Percentiles rank a stretch among this genome's conserved stretches.
These are phyloP conservation scores for Sceloporus tristichus DNA, from an alignment of 2,113 vertebrate genomes.

Conservation along the genomic window DNA sequence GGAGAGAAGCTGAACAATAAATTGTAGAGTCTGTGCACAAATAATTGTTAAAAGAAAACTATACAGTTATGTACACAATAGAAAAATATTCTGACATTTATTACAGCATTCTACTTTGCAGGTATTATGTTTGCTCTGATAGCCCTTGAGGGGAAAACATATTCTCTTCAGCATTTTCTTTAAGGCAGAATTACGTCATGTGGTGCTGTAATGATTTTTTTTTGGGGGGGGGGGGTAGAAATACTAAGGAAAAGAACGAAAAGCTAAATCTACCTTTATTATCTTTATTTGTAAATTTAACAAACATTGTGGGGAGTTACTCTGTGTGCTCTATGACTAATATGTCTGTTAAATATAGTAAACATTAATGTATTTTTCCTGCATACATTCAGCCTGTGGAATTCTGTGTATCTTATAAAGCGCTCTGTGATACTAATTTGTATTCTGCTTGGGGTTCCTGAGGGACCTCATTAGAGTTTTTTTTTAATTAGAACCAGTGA, in stretches of 20 bases:
- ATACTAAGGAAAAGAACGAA: constrained; percentile 46
- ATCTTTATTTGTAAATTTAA: constrained; percentile 70
- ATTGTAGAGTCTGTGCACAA: constrained; percentile 77
- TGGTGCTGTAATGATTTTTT: constrained; percentile 61
- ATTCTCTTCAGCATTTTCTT: constrained; percentile 65
- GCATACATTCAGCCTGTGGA: constrained; percentile 50
- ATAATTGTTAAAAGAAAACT: constrained; percentile 81
- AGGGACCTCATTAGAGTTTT: constrained; percentile 65
- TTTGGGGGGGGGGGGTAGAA: constrained; percentile 20
- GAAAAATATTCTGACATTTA: constrained; percentile 82
- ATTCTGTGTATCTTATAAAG: constrained; percentile 53
- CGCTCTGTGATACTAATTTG: constrained; percentile 43
- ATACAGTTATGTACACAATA: constrained; percentile 82
- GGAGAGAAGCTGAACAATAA: constrained; percentile 45
- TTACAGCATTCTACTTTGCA: constrained; percentile 65
- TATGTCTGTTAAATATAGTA: constrained; percentile 33
- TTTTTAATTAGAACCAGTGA: constrained; percentile 68
- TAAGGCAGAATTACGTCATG: constrained; percentile 78
- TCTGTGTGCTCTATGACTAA: constrained; percentile 54
- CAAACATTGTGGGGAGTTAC: constrained; percentile 48
- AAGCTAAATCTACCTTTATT: constrained; percentile 63
- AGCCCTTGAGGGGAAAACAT: constrained; percentile 72
- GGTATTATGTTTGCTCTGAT: constrained; percentile 60
- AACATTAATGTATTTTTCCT: constrained; percentile 61
- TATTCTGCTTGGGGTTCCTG: constrained; percentile 52